Evolutionary conservation across 2,797 vertebrate species (phyloP), one percentile per base, ranked within the genome.

Genomic region (Pangasius larnaudii): DNA sequence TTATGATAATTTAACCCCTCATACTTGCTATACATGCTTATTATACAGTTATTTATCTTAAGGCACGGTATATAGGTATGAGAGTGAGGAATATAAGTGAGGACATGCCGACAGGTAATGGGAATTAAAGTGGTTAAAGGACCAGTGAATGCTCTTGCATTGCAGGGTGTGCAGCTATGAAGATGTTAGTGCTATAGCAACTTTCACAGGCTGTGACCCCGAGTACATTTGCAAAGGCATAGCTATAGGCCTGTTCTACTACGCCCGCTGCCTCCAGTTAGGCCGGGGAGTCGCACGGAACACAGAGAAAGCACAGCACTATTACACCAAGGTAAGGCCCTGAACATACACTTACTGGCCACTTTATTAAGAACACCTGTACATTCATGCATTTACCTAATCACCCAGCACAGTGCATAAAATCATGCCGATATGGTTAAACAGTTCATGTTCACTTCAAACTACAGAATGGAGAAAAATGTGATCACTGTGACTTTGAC

Each of bases 241-340:
- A 75, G 93, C 96, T 74, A 94, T 96, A 82, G 95, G 96, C 0
- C 87, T 95, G 10, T 97, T 97, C 92, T 96, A 96, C 91, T 90
- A 96, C 0, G 96, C 93, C 0, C 94, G 96, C 16, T 97, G 96
- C 87, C 92, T 97, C 71, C 95, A 97, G 84, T 93, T 94, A 49
- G 96, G 97, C 53, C 86, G 89, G 84, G 96, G 96, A 9, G 87
- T 88, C 77, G 19, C 89, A n/a, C 93, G 94, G 90, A 92, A 97
- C 86, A 74, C 88, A 88, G 78, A 42, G 0, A 51, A 87, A 75
- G 95, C 96, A 27, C 92, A 93, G 49, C 87, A 84, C 14, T 96
- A 93, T 86, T 97, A 95, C 83, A 91, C 94, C 58, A 95, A 95
- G 94, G 96, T 97, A 85, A 39, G 19, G 7, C 5, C 6, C 10